Base-by-base conservation (phyloP, 2,888 invertebrate species). In the Macrosoma leucophasiata region DNA sequence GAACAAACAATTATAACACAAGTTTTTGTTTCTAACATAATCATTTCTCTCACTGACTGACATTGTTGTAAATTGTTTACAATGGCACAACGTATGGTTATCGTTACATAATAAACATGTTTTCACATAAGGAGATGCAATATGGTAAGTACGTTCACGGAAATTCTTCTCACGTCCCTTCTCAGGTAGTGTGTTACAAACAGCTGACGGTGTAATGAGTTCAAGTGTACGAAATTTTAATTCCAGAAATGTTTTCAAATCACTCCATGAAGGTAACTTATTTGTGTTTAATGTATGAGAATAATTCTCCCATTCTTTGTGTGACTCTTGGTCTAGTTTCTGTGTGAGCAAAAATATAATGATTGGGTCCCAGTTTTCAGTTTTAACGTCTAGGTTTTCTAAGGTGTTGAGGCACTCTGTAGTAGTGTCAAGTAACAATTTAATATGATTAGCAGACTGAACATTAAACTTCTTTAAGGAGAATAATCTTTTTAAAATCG, bases 141-240 rank as follows among this genome's bases (percentile, higher is more conserved):
- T 20, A 28, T 28, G 28, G 7, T 20, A 30, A 9, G 23, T 7
- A 23, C 30, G 30, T 12, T 30, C 30, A 3, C 14, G 14, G 15
- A 1, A 8, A 6, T 12, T 9, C 11, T 13, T 23, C 6, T 29
- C 29, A 9, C 10, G 19, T n/a, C n/a, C n/a, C 23, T 4, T 23
- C 17, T 23, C 12, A 9, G 9, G 9, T 9, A n/a, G 15, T 17
- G 6, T 18, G 23, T 20, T 32, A n/a, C n/a, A n/a, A n/a, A n/a
- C n/a, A n/a, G n/a, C n/a, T 10, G 18, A 7, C 21, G 28, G 13
- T 6, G 18, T 34, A 3, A 30, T 14, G 1, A 38, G 15, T 25
- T 39, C 43, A 10, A 46, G 29, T 12, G 39, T 46, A 5, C 37
- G 36, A 14, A 43, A 41, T 12, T 41, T 43, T 8, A 39, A 21